Percentiles rank a stretch among this genome's conserved stretches.
phyloP scores from a whole-genome alignment of 2,113 vertebrate species.

The Caranx ignobilis region DNA sequence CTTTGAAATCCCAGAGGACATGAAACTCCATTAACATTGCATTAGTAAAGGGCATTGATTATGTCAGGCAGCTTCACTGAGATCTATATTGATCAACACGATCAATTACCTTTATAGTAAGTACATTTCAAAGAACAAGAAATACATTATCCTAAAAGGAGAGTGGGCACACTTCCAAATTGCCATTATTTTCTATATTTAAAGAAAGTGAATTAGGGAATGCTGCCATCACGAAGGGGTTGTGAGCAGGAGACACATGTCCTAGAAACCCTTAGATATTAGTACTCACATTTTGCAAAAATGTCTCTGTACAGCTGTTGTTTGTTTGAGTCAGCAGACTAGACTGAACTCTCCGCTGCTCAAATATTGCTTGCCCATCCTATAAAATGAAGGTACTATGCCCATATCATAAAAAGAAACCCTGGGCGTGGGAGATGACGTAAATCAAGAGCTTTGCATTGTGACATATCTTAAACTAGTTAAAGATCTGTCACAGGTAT shows the following conservation, averaged over 20 bases:
- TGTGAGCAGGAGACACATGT: too few species aligned
- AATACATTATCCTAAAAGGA: slow-evolving; percentile 13
- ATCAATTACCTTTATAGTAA: slow-evolving; percentile 38
- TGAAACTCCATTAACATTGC: slow-evolving; percentile 52
- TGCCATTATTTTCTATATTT: slow-evolving; percentile 5
- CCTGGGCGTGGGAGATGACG: background rate
- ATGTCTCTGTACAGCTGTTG: background rate
- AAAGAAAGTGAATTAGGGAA: background rate
- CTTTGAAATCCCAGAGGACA: slow-evolving; percentile 28
- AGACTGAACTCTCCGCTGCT: background rate
- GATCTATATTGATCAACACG: slow-evolving; percentile 42
- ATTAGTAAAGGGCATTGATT: slow-evolving; percentile 44
- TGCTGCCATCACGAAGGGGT: background rate
- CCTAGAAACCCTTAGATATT: background rate
- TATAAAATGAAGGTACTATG: background rate
- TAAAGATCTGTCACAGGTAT: background rate
- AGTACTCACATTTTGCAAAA: background rate
- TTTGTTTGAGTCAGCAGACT: background rate
- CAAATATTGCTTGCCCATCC: background rate
- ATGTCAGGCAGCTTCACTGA: slow-evolving; percentile 9
- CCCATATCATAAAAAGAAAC: slow-evolving; percentile 11
- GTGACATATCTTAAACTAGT: background rate
- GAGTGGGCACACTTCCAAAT: background rate
- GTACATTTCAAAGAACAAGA: slow-evolving; percentile 29
- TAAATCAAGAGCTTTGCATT: slow-evolving; percentile 7